Base-by-base conservation (phyloP, 2,888 invertebrate species). In the Aethes cnicana region DNA sequence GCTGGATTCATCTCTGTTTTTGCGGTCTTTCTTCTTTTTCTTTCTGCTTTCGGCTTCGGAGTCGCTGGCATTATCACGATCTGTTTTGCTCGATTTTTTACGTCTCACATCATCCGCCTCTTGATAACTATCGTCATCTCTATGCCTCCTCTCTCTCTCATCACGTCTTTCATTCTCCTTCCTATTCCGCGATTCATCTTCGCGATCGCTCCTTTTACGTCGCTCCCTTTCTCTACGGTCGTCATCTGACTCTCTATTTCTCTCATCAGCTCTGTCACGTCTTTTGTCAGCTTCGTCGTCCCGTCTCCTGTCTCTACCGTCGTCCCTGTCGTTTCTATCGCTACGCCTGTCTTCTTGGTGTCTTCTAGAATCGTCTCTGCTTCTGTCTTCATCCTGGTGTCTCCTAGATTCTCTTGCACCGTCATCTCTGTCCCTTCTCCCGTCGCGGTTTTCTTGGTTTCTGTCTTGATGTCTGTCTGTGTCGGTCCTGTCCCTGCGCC, bases 401-500 rank as follows among this genome's bases (percentile, higher is more conserved):
- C 43, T 43, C 56, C 59, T 16, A 41, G 9, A 12, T 1, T 43
- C 26, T 7, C 53, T 47, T 20, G 53, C 26, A 4, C 33, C 11
- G 1, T 44, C 50, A 16, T 39, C 37, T 8, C 47, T n/a, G 9
- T 39, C 54, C 21, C 49, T n/a, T 59, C n/a, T n/a, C n/a, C n/a
- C 57, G 33, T 47, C 37, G 32, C 56, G 57, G 14, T 54, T 55
- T 42, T 58, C 50, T 16, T 60, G 32, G 17, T 3, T 16, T 4
- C 20, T 48, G 14, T 59, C 59, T n/a, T n/a, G n/a, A n/a, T n/a
- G n/a, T n/a, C n/a, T n/a, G 33, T 48, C 37, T 32, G 54, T 59
- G 16, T 54, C 49, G 36, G 56, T 54, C 14, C 60, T 55, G 14
- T 66, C 63, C 57, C 62, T 59, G 14, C 64, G 60, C 4, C 53